Conservation (phyloP, 92 coral and sea anemone species). For the Epizoanthus ramosus region DNA sequence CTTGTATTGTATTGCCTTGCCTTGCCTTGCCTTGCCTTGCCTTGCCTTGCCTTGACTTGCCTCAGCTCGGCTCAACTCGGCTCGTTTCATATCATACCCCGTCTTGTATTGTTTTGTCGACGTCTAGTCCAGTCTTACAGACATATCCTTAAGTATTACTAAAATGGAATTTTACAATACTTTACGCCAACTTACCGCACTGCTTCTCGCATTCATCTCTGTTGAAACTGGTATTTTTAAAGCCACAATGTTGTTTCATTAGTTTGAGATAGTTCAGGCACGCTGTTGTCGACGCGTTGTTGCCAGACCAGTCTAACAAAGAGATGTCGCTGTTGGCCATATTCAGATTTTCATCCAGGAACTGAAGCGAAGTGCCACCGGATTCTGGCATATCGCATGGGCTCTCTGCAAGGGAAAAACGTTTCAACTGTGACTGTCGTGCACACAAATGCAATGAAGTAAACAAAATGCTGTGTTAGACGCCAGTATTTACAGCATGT, state of each 20-base stretch:
- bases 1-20: too few species aligned
- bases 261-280: constrained; percentile 69
- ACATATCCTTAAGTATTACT: too few species aligned
- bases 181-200: constrained; percentile 71
- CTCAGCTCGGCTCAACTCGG: too few species aligned
- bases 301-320: constrained; percentile 57
- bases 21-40: too few species aligned
- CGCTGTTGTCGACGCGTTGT: constrained; percentile 48
- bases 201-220: constrained; percentile 69
- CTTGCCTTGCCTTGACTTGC: too few species aligned
- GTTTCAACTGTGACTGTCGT: not conserved
- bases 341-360: constrained; percentile 43
- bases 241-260: constrained; percentile 49
- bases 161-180: not conserved
- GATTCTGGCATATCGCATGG: constrained; percentile 60
- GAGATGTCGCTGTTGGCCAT: not conserved
- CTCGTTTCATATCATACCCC: too few species aligned
- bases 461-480: too few species aligned
- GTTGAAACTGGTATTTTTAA: constrained; percentile 39
- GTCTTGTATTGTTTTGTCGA: too few species aligned
- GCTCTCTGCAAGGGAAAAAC: constrained; percentile 38
- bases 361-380: constrained; percentile 63
- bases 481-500: too few species aligned
- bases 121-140: too few species aligned
- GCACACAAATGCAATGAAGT: too few species aligned